Evolutionary conservation across 2,797 vertebrate species (phyloP), one percentile per base, ranked within the genome.

Genomic region (Zalophus californianus): DNA sequence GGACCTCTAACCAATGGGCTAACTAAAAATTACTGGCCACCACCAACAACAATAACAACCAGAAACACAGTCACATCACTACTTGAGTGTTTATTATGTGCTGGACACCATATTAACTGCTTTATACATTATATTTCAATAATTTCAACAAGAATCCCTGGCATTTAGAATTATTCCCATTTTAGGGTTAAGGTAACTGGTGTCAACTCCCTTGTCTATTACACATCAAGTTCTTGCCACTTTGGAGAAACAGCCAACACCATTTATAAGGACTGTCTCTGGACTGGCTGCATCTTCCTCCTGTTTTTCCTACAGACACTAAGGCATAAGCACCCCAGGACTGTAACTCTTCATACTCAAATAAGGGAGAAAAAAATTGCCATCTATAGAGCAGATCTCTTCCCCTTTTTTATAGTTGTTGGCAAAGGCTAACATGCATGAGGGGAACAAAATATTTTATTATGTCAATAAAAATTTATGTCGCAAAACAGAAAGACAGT

Each of bases 401-500:
- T 90, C n/a, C 94, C 86, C 68, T 15, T 44, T 92, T 96, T 83
- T 54, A 73, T 35, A 96, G 64, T 38, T 89, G 66, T 48, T 75
- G 80, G 75, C 32, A 92, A 48, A n/a, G 38, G n/a, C 95, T 97
- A 97, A 94, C n/a, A 97, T 21, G 3, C 38, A 96, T 77, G 32
- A 96, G 10, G 21, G 94, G 20, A 92, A 97, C 56, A 94, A 97
- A 97, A 96, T 85, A 91, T 9, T 96, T 91, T 16, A 86, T 93
- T 64, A 27, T 44, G 79, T 90, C 79, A 93, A 92, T 97, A 96
- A 97, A 96, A 90, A 90, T 75, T 50, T 90, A 96, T 89, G 85
- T 79, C 14, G 18, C 60, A 77, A 78, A 94, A 92, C 2, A 4
- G 14, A 96, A 83, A 96, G 58, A 68, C 12, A 70, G 78, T 60